phyloP scores from a whole-genome alignment of 1,140 invertebrate genomes.

The Pseudomyrmex dendroicus region DNA sequence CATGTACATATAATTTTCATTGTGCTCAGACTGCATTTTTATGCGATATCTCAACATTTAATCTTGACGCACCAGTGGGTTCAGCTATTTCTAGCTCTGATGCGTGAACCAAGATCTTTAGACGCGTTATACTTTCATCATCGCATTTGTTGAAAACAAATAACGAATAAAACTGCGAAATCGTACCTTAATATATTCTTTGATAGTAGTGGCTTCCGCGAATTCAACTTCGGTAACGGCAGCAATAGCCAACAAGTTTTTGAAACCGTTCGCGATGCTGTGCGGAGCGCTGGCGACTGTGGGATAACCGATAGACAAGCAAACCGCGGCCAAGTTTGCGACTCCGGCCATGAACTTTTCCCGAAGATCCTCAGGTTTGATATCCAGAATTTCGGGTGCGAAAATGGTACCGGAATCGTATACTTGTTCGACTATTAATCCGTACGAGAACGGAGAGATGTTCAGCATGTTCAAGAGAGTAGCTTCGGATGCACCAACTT shows the following conservation, averaged over 20 bases:
- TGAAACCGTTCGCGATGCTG: conserved; percentile 98
- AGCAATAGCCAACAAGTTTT: conserved; percentile 98
- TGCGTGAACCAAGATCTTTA: conserved; percentile 67
- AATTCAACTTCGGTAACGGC: conserved; percentile 98
- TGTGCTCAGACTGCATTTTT: conserved; percentile 68
- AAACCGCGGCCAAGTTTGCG: conserved; percentile 97
- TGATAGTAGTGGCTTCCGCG: conserved; percentile 96
- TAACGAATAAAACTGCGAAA: neutral
- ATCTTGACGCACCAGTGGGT: conserved; percentile 77
- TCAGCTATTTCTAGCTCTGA: conserved; percentile 83
- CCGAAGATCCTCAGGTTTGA: conserved; percentile 97
- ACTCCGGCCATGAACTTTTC: conserved; percentile 97
- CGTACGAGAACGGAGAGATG: conserved; percentile 99
- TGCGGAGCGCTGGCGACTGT: conserved; percentile 98
- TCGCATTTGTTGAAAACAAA: neutral
- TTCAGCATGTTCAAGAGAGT: conserved; percentile 99
- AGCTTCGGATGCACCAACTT: conserved; percentile 99
- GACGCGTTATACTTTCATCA: conserved; percentile 71
- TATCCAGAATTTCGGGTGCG: conserved; percentile 98
- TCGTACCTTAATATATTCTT: conserved; percentile 93
- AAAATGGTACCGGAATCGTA: conserved; percentile 99
- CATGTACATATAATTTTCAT: neutral
- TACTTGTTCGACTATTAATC: conserved; percentile 97
- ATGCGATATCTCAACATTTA: conserved; percentile 65
- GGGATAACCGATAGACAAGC: conserved; percentile 97